phyloP scores from a whole-genome alignment of 2,888 invertebrate genomes.

The Laspeyria flexula region DNA sequence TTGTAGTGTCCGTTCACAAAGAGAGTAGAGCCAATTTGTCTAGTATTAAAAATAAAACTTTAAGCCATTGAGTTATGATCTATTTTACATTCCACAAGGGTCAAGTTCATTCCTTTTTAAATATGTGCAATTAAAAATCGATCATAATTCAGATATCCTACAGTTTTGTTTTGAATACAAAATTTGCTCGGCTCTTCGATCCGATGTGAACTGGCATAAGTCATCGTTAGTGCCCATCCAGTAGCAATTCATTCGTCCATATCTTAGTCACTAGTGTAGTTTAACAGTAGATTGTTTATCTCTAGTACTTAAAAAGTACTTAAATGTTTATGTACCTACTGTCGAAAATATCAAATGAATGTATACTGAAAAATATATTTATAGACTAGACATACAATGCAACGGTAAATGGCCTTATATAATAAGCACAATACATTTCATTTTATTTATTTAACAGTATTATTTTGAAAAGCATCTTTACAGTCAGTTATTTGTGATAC shows the following conservation, averaged over 20 bases:
- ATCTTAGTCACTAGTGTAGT: slow-evolving; percentile 80
- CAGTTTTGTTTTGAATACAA: no score
- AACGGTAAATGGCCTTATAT: slow-evolving; percentile 75
- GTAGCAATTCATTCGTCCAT: slow-evolving; percentile 81
- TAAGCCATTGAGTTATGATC: no score
- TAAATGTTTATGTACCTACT: slow-evolving; percentile 46
- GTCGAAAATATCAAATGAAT: slow-evolving; percentile 40
- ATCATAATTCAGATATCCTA: no score
- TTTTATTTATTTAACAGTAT: slow-evolving; percentile 64
- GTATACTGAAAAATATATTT: slow-evolving; percentile 36
- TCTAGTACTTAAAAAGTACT: slow-evolving; percentile 79
- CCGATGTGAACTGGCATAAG: no score
- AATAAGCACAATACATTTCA: slow-evolving; percentile 52
- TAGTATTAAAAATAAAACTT: no score
- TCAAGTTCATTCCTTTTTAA: no score
- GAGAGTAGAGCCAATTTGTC: no score
- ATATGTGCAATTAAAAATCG: no score
- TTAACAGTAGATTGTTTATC: slow-evolving; percentile 55
- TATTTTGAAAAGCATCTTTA: slow-evolving; percentile 66
- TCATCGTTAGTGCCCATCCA: slow-evolving; percentile 66
- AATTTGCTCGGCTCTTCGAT: no score
- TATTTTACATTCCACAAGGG: no score
- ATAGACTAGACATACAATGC: slow-evolving; percentile 57
- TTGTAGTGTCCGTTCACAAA: no score
- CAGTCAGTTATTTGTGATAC: slow-evolving; percentile 63